Evolutionary conservation across 2,113 vertebrate species (phyloP), one percentile per base, ranked within the genome.

Genomic region (Chaenocephalus aceratus): DNA sequence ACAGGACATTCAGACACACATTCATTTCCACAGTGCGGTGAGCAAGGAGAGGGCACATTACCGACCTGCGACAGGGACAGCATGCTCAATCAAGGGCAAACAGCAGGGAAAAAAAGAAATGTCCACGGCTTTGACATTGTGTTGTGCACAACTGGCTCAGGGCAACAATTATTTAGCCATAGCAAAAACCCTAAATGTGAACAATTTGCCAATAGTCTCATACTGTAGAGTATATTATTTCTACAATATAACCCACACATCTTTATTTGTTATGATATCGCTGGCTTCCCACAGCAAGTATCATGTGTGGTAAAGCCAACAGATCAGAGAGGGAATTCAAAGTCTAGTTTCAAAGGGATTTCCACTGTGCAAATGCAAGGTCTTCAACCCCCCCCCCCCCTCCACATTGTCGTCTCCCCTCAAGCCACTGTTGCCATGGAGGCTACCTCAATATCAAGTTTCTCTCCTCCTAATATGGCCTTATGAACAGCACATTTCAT

Each of bases 401-500:
- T 64, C 66, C 72, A 68, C 80, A 77, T 74, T 79, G 89, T 83
- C 84, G 69, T 87, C 85, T 86, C 67, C 68, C 80, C 73, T 86
- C 73, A 86, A 88, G 85, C 77, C 80, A 67, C 79, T 62, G 86
- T 93, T 94, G 91, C 88, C 90, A 91, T 92, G 89, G 90, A 90
- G 87, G 87, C 90, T 77, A 80, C 76, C 73, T 75, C 88, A 65
- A 82, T 86, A 92, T 88, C 79, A 82, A 74, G 80, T 86, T 87
- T 72, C 61, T n/a, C n/a, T 83, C 76, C 82, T 87, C 68, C 80
- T 92, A 89, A 90, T 87, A 81, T 72, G 79, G 88, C 72, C 79
- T 83, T 81, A 91, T 92, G 91, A 93, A 92, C 75, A 88, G 89
- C 80, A 91, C 93, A 92, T 92, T 92, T 92, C 89, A 92, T 93